Conservation (phyloP, 2,113 vertebrate species). For the Leucoraja erinaceus region DNA sequence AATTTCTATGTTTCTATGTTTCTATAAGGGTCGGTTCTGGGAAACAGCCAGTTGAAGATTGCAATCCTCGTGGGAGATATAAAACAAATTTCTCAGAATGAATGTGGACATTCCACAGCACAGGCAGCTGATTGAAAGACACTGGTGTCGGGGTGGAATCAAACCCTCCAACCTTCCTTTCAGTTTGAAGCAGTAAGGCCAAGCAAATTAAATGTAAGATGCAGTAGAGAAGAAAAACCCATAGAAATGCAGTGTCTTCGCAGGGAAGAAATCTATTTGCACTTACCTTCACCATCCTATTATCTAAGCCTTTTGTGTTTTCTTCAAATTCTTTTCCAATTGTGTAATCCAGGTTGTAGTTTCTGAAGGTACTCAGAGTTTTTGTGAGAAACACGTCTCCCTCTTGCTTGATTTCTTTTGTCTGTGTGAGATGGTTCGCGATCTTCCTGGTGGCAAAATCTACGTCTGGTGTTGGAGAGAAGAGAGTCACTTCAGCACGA, state of each 20-base stretch:
- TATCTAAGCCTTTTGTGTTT: slow-evolving; percentile 78
- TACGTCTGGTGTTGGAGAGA: slow-evolving; percentile 61
- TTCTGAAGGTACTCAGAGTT: slow-evolving; percentile 86
- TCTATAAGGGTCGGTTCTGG: too few relatives aligned
- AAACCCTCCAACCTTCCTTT: neutral
- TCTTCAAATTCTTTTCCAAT: slow-evolving; percentile 89
- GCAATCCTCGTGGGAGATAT: too few relatives aligned
- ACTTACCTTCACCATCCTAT: slow-evolving; percentile 71
- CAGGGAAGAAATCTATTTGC: neutral
- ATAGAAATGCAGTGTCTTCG: neutral
- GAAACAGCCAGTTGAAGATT: too few relatives aligned
- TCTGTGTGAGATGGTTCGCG: slow-evolving; percentile 74
- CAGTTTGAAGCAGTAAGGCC: neutral
- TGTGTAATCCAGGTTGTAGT: slow-evolving; percentile 78
- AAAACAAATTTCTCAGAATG: neutral
- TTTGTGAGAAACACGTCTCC: slow-evolving; percentile 82
- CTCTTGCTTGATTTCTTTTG: slow-evolving; percentile 77
- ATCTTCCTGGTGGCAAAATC: slow-evolving; percentile 95
- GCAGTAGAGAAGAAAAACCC: neutral
- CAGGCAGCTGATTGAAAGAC: neutral
- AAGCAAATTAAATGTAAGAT: neutral
- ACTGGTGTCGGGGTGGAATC: neutral
- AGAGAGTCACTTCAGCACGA: neutral
- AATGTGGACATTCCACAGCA: neutral
- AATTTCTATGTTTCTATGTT: too few relatives aligned